A percentile compares a stretch with the other conserved stretches of the same genome.
phyloP scores from a whole-genome alignment of 2,888 invertebrate genomes.

The Gortyna flavago region DNA sequence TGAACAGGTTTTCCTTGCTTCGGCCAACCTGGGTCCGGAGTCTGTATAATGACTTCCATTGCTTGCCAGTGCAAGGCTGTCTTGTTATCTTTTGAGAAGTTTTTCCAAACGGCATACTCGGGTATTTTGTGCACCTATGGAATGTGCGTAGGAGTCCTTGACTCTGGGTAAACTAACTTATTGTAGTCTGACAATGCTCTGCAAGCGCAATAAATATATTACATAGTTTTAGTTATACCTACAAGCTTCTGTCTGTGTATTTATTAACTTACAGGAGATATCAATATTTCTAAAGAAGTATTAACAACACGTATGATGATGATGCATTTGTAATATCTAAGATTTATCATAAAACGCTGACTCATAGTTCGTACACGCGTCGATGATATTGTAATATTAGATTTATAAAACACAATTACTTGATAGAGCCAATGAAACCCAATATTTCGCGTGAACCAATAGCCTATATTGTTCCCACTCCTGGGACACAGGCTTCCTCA shows the following conservation, averaged over 20 bases:
- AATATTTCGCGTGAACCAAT: neutral
- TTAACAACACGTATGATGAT: neutral
- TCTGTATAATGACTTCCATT: too few relatives aligned
- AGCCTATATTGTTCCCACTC: too few relatives aligned
- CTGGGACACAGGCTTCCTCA: neutral
- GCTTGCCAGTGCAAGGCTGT: neutral
- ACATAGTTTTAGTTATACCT: neutral
- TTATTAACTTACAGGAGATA: neutral
- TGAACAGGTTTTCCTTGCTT: too few relatives aligned
- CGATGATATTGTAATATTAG: neutral
- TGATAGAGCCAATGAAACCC: neutral
- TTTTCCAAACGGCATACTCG: neutral
- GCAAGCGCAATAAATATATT: neutral
- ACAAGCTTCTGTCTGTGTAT: neutral
- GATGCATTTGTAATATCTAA: slow-evolving; percentile 3
- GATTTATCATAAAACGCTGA: slow-evolving; percentile 8
- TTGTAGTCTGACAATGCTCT: neutral
- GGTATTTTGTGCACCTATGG: neutral
- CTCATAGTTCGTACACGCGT: slow-evolving; percentile 10
- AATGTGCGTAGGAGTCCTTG: neutral
- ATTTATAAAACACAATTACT: neutral
- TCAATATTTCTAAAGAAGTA: slow-evolving; percentile 3
- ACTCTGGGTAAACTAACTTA: neutral
- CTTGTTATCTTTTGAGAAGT: neutral
- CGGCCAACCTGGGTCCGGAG: too few relatives aligned